Conservation (phyloP, 2,113 vertebrate species). For the Ctenomys sociabilis region DNA sequence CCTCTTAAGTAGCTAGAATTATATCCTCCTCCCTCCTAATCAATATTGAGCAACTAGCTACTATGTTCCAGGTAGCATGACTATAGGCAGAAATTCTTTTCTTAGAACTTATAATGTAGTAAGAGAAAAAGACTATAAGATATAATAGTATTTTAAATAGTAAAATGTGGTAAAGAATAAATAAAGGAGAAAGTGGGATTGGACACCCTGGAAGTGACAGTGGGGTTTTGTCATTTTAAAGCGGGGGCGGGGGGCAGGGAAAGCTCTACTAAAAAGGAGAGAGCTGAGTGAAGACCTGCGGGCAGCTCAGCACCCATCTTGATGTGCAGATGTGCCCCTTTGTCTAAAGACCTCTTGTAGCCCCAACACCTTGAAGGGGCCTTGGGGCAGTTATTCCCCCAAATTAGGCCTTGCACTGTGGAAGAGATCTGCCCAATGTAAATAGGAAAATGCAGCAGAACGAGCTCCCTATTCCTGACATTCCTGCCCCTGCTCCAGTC, state of each 20-base stretch:
- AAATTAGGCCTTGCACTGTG: not conserved
- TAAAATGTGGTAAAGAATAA: not conserved
- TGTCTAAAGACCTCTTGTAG: not conserved
- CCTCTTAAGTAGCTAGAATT: not conserved
- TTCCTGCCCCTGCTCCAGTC: not conserved
- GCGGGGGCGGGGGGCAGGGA: not conserved
- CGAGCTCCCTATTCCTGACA: not conserved
- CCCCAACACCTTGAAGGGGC: not conserved
- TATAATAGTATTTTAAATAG: not conserved
- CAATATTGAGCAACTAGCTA: not conserved
- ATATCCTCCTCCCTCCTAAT: not conserved
- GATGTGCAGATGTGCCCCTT: not conserved
- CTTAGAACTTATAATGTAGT: not conserved
- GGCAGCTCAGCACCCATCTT: not conserved
- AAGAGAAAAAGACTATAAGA: not conserved
- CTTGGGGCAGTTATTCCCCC: not conserved
- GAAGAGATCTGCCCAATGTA: not conserved
- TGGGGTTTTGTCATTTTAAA: not conserved
- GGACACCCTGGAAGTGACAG: not conserved
- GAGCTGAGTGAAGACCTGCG: not conserved
- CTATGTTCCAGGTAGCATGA: not conserved
- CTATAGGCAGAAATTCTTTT: not conserved
- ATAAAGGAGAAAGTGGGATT: not conserved
- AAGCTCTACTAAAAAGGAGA: conserved; percentile 59
- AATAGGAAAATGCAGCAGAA: not conserved